Percentiles rank a stretch among this genome's conserved stretches.
phyloP scores from a whole-genome alignment of 2,888 invertebrate species.

The Drosophila koepferae region DNA sequence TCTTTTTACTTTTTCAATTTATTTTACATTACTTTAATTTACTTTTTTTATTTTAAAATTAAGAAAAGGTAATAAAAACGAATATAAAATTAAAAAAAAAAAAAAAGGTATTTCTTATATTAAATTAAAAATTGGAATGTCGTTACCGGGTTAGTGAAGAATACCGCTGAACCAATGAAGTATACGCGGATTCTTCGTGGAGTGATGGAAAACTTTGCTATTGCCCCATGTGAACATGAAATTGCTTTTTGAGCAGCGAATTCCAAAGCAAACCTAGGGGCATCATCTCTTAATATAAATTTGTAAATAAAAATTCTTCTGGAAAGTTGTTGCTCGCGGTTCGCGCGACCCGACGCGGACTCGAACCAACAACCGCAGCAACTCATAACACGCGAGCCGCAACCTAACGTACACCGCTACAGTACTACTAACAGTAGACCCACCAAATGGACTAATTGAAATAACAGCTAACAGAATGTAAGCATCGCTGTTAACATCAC shows the following conservation, averaged over 20 bases:
- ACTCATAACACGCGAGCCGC: neutral
- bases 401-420: conserved; percentile 39
- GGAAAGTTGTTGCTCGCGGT: too few relatives aligned
- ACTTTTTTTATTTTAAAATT: too few relatives aligned
- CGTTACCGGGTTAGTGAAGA: conserved; percentile 42
- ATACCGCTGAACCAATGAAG: conserved; percentile 32
- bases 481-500: conserved; percentile 5
- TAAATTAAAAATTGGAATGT: conserved; percentile 7
- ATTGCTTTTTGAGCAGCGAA: conserved; percentile 69
- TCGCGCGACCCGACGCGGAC: neutral
- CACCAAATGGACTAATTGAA: conserved; percentile 9
- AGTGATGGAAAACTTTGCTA: conserved; percentile 71
- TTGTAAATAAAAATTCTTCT: too few relatives aligned
- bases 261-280: conserved; percentile 64
- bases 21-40: too few relatives aligned
- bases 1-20: too few relatives aligned
- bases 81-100: too few relatives aligned
- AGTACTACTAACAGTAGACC: rapidly evolving
- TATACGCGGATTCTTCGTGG: conserved; percentile 66
- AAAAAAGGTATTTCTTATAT: too few relatives aligned
- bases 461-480: conserved; percentile 1
- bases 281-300: conserved; percentile 3
- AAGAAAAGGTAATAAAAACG: too few relatives aligned
- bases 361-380: conserved; percentile 26
- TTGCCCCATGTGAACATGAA: conserved; percentile 75